Conservation (phyloP, 2,888 invertebrate genomes). For the Oligia latruncula region DNA sequence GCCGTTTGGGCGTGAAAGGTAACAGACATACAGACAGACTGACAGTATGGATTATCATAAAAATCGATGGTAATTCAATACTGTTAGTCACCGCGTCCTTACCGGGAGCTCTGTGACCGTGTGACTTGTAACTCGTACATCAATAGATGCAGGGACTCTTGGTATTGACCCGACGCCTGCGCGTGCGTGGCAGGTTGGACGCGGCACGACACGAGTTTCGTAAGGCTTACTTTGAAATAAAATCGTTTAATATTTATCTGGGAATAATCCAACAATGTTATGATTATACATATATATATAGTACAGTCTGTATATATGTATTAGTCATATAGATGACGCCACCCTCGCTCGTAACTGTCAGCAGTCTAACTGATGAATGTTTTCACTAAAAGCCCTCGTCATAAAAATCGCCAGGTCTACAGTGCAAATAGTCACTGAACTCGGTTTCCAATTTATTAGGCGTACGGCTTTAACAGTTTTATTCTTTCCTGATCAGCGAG, state of each 20-base stretch:
- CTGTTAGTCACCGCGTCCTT: neutral
- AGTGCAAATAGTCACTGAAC: no score
- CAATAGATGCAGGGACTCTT: conserved; percentile 44
- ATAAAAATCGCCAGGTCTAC: no score
- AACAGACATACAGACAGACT: neutral
- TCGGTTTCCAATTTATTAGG: neutral
- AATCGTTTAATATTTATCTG: no score
- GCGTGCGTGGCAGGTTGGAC: neutral
- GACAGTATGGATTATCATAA: neutral
- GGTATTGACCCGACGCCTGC: conserved; percentile 14
- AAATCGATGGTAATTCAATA: neutral
- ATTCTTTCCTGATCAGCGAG: no score
- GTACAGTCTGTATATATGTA: no score
- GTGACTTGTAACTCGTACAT: neutral
- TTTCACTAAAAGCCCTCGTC: no score
- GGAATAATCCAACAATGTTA: no score
- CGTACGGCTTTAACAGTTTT: neutral
- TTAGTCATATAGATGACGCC: no score
- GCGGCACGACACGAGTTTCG: neutral
- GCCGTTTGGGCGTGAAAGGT: neutral
- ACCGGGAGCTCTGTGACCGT: neutral
- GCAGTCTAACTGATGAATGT: no score
- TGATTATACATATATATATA: no score
- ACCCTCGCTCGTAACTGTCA: no score
- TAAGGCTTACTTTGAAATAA: neutral